phyloP scores from a whole-genome alignment of 2,113 vertebrate species.

The Rhegmatorhina hoffmannsi region DNA sequence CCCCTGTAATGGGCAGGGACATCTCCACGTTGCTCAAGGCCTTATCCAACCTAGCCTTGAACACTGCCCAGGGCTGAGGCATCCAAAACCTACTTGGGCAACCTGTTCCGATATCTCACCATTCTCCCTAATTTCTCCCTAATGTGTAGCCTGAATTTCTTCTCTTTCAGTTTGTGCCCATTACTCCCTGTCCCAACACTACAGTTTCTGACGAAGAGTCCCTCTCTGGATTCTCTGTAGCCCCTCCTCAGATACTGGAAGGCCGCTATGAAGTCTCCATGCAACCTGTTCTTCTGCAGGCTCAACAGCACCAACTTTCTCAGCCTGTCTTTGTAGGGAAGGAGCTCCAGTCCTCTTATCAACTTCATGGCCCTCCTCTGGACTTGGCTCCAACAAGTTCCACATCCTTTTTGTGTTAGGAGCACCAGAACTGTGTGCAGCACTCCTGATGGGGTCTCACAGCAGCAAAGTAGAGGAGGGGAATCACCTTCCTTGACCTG shows the following conservation, averaged over 20 bases:
- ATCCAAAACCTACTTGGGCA: neutral
- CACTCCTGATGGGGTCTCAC: neutral
- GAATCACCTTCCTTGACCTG: neutral
- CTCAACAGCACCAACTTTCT: neutral
- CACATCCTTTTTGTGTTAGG: neutral
- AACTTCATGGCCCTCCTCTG: neutral
- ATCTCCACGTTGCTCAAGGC: neutral
- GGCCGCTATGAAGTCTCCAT: neutral
- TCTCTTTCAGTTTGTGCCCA: neutral
- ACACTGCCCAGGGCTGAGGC: neutral
- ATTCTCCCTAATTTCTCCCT: neutral
- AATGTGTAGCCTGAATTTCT: neutral
- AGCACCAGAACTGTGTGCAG: neutral
- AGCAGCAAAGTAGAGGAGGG: neutral
- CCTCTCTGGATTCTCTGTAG: neutral
- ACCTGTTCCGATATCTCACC: neutral
- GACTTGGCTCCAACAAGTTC: neutral
- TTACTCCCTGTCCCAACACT: neutral
- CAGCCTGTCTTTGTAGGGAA: neutral
- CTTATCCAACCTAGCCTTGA: neutral
- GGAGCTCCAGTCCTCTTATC: neutral
- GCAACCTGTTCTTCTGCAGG: neutral
- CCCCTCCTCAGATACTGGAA: neutral
- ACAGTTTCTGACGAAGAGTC: neutral
- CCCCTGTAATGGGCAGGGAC: neutral